phyloP scores from a whole-genome alignment of 2,113 vertebrate species.

The Callipepla californica region DNA sequence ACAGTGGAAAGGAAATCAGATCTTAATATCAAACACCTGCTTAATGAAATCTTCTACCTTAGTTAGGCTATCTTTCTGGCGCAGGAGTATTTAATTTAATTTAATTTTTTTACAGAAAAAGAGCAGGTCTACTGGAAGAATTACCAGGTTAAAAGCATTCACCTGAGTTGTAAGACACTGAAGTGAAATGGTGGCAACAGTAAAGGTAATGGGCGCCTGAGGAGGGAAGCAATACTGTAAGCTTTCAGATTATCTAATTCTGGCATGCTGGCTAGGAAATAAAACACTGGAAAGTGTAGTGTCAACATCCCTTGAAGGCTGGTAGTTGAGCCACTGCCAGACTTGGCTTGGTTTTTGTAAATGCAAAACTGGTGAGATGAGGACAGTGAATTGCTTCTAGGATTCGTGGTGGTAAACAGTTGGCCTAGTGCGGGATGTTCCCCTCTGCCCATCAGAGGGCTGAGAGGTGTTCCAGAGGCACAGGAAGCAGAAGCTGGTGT shows the following conservation, averaged over 20 bases:
- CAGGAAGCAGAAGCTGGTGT: rapidly evolving
- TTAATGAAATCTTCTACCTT: not conserved
- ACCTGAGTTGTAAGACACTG: not conserved
- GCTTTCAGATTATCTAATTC: not conserved
- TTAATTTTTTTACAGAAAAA: not conserved
- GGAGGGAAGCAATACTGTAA: not conserved
- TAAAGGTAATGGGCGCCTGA: rapidly evolving
- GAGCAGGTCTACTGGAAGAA: not conserved
- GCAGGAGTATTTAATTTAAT: not conserved
- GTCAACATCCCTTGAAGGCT: not conserved
- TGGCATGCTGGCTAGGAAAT: not conserved
- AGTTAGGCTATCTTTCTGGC: not conserved
- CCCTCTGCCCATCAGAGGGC: rapidly evolving
- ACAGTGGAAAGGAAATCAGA: not conserved
- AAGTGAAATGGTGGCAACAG: not conserved
- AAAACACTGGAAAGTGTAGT: not conserved
- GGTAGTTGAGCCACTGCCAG: not conserved
- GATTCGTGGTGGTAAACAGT: not conserved
- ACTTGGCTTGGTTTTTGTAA: not conserved
- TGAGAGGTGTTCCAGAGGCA: rapidly evolving
- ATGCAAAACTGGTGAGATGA: rapidly evolving
- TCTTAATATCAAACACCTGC: not conserved
- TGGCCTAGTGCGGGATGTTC: not conserved
- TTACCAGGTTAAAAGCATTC: not conserved
- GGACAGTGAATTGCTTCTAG: not conserved